Percentiles rank a stretch among this genome's conserved stretches.
Evolutionary conservation across 2,888 invertebrate genomes (phyloP).

Genomic region (Hoplodrina blanda): DNA sequence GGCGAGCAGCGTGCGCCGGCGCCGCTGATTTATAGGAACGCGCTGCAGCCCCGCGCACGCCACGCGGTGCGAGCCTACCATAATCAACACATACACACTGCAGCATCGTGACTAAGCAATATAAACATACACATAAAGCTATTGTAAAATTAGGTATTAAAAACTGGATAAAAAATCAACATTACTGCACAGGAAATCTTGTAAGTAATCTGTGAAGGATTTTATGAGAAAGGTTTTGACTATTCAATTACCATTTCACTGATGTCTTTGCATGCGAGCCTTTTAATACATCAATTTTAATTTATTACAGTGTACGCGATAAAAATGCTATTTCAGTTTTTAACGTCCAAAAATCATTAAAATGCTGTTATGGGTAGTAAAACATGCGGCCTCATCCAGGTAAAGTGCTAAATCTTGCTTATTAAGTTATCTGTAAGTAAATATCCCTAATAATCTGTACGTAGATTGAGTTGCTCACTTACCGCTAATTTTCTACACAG

Average conservation of each 20-base stretch:
- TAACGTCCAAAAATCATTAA: conserved; percentile 72
- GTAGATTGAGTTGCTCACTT: conserved; percentile 69
- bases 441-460: conserved; percentile 71
- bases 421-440: conserved; percentile 79
- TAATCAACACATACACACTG: conserved; percentile 53
- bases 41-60: conserved; percentile 66
- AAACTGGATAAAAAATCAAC: not conserved
- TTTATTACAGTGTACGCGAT: conserved; percentile 65
- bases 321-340: conserved; percentile 64
- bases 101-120: conserved; percentile 29
- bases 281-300: conserved; percentile 64
- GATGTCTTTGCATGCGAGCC: conserved; percentile 30
- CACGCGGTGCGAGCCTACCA: conserved; percentile 59
- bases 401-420: conserved; percentile 75
- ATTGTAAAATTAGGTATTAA: conserved; percentile 5
- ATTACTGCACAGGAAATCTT: not conserved
- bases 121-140: conserved; percentile 10
- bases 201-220: not conserved
- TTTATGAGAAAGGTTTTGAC: not conserved
- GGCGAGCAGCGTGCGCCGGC: conserved; percentile 82
- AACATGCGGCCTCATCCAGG: conserved; percentile 65
- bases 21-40: conserved; percentile 84
- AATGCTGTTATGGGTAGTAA: conserved; percentile 75
- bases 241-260: not conserved
- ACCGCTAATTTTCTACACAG: conserved; percentile 67